Evolutionary conservation across 1,140 invertebrate species (phyloP).

Genomic region (Linepithema humile): DNA sequence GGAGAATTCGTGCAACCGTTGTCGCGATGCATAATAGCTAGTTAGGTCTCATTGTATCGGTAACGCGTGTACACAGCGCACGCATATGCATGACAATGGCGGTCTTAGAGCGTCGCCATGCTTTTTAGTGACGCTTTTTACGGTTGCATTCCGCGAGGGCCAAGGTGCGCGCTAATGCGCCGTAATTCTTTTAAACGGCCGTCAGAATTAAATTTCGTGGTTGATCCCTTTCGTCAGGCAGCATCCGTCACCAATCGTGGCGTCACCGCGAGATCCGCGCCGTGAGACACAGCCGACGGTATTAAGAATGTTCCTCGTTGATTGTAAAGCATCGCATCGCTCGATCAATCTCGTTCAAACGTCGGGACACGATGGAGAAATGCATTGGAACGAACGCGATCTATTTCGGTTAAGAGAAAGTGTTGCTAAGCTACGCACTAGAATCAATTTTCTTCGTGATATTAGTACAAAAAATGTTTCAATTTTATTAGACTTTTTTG

Average conservation of each 20-base stretch:
- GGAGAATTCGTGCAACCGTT: conserved; percentile 69
- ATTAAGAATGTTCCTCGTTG: conserved; percentile 3
- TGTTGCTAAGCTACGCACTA: background rate
- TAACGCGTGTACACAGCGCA: conserved; percentile 66
- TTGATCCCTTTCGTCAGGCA: conserved; percentile 67
- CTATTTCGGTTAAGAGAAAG: conserved; percentile 32
- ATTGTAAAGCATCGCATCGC: background rate
- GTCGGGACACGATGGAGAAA: conserved; percentile 22
- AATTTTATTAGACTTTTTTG: too few species aligned
- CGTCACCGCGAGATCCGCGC: conserved; percentile 1
- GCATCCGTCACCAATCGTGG: conserved; percentile 67
- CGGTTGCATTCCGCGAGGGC: conserved; percentile 56
- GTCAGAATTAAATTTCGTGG: conserved; percentile 53
- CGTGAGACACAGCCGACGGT: background rate
- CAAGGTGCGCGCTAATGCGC: conserved; percentile 46
- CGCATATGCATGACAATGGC: conserved; percentile 79
- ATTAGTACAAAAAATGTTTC: background rate
- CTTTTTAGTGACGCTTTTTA: conserved; percentile 72
- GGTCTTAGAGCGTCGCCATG: conserved; percentile 60
- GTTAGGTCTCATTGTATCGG: conserved; percentile 80
- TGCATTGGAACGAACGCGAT: conserved; percentile 38
- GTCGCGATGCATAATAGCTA: conserved; percentile 78
- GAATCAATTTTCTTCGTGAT: background rate
- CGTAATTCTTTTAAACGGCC: conserved; percentile 70
- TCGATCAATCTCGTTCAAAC: conserved; percentile 48